Base-by-base conservation (phyloP, 2,888 invertebrate species). In the Orthosia incerta region DNA sequence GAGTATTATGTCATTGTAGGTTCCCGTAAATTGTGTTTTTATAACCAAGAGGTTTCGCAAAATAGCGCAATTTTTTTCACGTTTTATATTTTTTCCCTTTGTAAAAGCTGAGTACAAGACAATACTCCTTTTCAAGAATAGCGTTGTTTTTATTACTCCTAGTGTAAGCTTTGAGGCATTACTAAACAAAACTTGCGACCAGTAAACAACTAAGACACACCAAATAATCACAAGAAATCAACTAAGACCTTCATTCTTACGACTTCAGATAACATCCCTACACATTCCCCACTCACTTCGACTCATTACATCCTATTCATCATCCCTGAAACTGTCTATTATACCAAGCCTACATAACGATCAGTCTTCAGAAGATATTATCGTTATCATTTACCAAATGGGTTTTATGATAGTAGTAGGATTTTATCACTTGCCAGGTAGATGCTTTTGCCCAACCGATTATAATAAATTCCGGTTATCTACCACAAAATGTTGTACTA, bases 371-470 rank as follows among this genome's bases (percentile, higher is more conserved):
- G 23, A 11, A 45, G 31, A 65, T 74, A 68, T 65, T 53, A 61
- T 39, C 56, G 13, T 73, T 68, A 68, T 80, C 64, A 71, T 74
- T 86, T 59, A 53, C 69, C 45, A 57, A 69, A 64, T 71, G 31
- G 69, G 50, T 67, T 81, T 50, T 59, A 75, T 74, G 60, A 61
- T 71, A 68, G 65, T 13, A 39, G 67, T 84, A 67, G 51, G 61
- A 51, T 74, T 83, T 83, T 86, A 81, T 84, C 64, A 56, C 69
- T 23, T 26, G 56, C 45, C 67, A 74, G 81, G 80, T 80, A 80
- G 26, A 57, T 31, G 53, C 13, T 74, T 64, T 61, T 50, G 15
- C 31, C 39, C 12, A 46, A 53, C 31, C 63, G 20, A 79, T 72
- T 31, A 45, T 26, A 71, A 64, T 79, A 63, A 66, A 59, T 55